phyloP scores from a whole-genome alignment of 2,888 invertebrate genomes.

The Aspidapion aeneum region DNA sequence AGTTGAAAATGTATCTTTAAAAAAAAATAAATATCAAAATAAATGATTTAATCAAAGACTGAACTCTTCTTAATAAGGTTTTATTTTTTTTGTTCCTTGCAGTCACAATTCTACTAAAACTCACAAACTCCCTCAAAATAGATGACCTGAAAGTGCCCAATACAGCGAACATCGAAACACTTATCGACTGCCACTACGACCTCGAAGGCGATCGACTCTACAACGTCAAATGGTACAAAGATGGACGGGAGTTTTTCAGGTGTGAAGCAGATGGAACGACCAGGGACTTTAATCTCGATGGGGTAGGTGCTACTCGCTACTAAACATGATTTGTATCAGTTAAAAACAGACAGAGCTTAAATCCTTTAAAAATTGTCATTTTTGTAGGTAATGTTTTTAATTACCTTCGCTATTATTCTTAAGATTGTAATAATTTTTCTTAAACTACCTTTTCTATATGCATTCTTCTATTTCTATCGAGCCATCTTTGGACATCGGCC shows the following conservation, averaged over 20 bases:
- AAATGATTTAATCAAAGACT: too few relatives aligned
- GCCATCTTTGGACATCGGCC: too few relatives aligned
- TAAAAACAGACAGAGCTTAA: neutral
- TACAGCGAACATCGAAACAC: constrained; percentile 34
- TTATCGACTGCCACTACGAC: constrained; percentile 40
- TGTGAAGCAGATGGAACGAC: constrained; percentile 37
- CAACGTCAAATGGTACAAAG: constrained; percentile 45
- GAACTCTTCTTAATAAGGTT: too few relatives aligned
- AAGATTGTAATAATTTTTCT: too few relatives aligned
- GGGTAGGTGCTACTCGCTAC: constrained; percentile 24
- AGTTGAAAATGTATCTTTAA: too few relatives aligned
- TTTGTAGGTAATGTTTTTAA: neutral
- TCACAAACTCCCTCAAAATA: constrained; percentile 27
- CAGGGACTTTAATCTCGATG: constrained; percentile 36
- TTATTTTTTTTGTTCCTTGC: constrained; percentile 6
- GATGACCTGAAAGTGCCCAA: constrained; percentile 38
- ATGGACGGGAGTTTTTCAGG: constrained; percentile 39
- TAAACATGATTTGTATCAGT: neutral
- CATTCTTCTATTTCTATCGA: too few relatives aligned
- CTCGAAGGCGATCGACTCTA: constrained; percentile 35
- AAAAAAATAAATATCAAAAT: too few relatives aligned
- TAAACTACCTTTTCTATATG: too few relatives aligned
- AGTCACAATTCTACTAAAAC: constrained; percentile 10
- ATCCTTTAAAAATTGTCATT: neutral
- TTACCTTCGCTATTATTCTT: neutral